A percentile compares a stretch with the other conserved stretches of the same genome.
These are phyloP conservation scores for Ommatoiulus sabulosus DNA, from an alignment of 2,888 invertebrate genomes.

Conservation along the genomic window DNA sequence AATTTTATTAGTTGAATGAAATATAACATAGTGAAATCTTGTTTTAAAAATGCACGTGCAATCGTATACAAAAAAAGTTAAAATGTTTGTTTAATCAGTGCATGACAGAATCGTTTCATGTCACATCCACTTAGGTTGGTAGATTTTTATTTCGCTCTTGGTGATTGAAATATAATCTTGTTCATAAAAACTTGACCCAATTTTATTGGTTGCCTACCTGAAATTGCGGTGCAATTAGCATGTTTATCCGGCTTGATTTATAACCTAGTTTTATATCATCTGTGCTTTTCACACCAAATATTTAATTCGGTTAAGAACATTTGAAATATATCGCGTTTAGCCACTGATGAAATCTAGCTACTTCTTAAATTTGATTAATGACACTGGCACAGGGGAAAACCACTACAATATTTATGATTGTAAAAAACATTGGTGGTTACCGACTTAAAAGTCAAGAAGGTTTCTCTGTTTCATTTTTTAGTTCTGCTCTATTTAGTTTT, in stretches of 20 bases:
- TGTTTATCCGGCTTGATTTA: not conserved
- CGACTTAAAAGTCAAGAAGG: not conserved
- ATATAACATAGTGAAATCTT: not conserved
- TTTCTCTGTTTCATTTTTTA: not conserved
- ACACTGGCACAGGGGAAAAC: not conserved
- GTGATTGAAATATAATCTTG: slow-evolving; percentile 12
- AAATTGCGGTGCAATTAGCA: not conserved
- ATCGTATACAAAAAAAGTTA: not conserved
- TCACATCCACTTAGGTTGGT: not conserved
- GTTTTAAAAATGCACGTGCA: not conserved
- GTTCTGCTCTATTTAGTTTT: slow-evolving; percentile 18
- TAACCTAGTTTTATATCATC: not conserved
- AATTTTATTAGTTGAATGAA: no score
- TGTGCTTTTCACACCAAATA: not conserved
- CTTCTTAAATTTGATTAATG: slow-evolving; percentile 25
- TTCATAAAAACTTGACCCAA: slow-evolving; percentile 18
- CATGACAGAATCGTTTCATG: slow-evolving; percentile 12
- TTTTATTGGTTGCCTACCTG: slow-evolving; percentile 30
- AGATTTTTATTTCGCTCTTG: not conserved
- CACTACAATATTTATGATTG: not conserved
- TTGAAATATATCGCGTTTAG: not conserved
- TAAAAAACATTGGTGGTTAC: not conserved
- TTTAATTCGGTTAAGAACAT: not conserved
- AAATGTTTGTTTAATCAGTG: not conserved
- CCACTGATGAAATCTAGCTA: not conserved